These are phyloP conservation scores for Platysternon megacephalum DNA, from an alignment of 2,113 vertebrate genomes.

Conservation along the genomic window DNA sequence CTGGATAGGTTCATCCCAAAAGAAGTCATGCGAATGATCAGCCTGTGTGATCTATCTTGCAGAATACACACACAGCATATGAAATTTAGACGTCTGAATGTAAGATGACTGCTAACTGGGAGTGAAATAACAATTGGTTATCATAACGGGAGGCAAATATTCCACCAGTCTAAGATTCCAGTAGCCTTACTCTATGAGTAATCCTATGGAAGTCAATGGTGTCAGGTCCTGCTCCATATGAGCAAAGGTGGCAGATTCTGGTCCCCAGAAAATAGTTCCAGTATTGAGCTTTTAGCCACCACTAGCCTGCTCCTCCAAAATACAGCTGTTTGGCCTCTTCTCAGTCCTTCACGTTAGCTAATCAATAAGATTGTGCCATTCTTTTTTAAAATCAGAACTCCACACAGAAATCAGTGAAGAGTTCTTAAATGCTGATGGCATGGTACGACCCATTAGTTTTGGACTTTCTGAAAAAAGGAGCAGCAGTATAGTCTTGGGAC, in stretches of 20 bases:
- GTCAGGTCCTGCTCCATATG: not conserved
- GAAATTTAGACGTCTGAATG: not conserved
- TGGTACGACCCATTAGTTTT: not conserved
- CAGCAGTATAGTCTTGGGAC: constrained; percentile 7
- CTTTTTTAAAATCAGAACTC: not conserved
- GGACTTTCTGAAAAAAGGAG: constrained; percentile 43
- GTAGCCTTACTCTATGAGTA: not conserved
- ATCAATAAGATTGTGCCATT: not conserved
- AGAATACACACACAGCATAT: not conserved
- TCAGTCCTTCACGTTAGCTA: not conserved
- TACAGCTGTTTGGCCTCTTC: not conserved
- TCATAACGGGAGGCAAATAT: not conserved
- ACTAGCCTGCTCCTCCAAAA: not conserved
- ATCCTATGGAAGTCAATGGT: not conserved
- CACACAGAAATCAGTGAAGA: not conserved
- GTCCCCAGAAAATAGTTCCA: not conserved
- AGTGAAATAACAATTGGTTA: not conserved
- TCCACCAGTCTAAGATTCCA: not conserved
- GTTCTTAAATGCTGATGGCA: fast-evolving
- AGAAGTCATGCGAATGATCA: fast-evolving
- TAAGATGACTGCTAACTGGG: not conserved
- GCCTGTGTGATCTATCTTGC: not conserved
- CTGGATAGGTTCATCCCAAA: not conserved
- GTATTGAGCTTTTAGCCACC: not conserved
- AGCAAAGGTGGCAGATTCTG: not conserved